Base-by-base conservation (phyloP, 2,888 invertebrate genomes). In the Eristalis tenax region DNA sequence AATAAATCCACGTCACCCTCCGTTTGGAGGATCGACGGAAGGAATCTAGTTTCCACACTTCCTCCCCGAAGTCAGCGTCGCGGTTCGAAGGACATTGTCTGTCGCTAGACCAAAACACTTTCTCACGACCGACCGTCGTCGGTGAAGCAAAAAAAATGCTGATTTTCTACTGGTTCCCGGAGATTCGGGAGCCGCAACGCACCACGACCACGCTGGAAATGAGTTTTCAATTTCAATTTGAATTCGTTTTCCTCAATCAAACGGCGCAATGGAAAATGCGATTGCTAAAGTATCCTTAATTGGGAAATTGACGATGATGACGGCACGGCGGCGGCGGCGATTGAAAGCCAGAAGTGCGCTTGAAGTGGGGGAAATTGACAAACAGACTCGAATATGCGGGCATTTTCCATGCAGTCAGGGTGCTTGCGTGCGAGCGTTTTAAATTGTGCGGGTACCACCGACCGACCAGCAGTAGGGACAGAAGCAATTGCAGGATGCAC, bases 281-380 rank as follows among this genome's bases (percentile, higher is more conserved):
- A 69, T 43, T 78, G 78, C 75, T 73, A 50, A 57, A 83, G 86
- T 83, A 63, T 86, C 86, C 83, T 86, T 83, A 86, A 86, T 86
- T 83, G 78, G 83, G 10, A 79, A 86, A 78, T 78, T 70, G 70
- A 86, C 73, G 85, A 77, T 13, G 76, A 77, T 61, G 69, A 32
- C 8, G 32, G 32, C 32, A n/a, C n/a, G 32, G 32, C 32, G 32
- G 32, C 32, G 32, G 32, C 32, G 5, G 1, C 32, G 28, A 28
- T 32, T 10, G 32, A 8, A 6, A 1, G 32, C 8, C 28, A 28
- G 28, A 28, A 10, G 32, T 32, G 32, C 10, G 32, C 6, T 0
- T 5, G 28, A 28, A 10, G 32, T 32, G 32, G 32, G 66, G 32
- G 57, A 43, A 76, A 74, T 73, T 69, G 82, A 70, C 40, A 81